Conservation (phyloP, 2,888 invertebrate genomes). For the Spodoptera exigua region DNA sequence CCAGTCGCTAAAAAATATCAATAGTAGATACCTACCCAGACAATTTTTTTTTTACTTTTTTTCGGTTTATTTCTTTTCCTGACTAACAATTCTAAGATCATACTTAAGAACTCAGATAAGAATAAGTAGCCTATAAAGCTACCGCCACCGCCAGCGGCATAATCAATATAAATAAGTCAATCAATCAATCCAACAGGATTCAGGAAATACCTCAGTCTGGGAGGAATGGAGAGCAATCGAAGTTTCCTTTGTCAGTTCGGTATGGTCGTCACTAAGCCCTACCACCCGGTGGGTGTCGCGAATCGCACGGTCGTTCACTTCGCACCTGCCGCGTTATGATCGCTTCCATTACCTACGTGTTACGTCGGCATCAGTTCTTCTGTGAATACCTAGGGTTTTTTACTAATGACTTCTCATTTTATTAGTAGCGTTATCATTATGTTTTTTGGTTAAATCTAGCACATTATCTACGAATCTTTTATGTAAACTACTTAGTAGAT, state of each 20-base stretch:
- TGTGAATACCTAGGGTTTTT: conserved; percentile 28
- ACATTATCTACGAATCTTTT: no score
- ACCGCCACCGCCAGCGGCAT: conserved; percentile 1
- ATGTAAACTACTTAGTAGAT: no score
- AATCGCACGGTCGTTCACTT: conserved; percentile 80
- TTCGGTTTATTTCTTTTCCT: conserved; percentile 12
- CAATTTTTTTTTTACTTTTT: neutral
- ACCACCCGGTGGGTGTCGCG: conserved; percentile 78
- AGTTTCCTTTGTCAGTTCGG: conserved; percentile 29
- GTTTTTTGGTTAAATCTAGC: no score
- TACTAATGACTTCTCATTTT: conserved; percentile 10
- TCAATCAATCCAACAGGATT: conserved; percentile 36
- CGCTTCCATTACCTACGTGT: conserved; percentile 42
- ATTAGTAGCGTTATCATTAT: no score
- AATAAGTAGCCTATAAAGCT: no score
- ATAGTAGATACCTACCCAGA: no score
- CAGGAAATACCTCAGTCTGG: conserved; percentile 30
- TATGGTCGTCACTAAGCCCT: conserved; percentile 53
- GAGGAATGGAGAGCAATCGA: conserved; percentile 9
- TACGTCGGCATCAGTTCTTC: conserved; percentile 50
- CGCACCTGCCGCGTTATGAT: conserved; percentile 49
- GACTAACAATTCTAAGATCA: neutral
- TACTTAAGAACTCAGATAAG: no score
- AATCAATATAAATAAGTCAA: conserved; percentile 19
- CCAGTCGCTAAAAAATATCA: no score